These are phyloP conservation scores for Araneus ventricosus DNA, from an alignment of 1,140 invertebrate genomes.

Conservation along the genomic window DNA sequence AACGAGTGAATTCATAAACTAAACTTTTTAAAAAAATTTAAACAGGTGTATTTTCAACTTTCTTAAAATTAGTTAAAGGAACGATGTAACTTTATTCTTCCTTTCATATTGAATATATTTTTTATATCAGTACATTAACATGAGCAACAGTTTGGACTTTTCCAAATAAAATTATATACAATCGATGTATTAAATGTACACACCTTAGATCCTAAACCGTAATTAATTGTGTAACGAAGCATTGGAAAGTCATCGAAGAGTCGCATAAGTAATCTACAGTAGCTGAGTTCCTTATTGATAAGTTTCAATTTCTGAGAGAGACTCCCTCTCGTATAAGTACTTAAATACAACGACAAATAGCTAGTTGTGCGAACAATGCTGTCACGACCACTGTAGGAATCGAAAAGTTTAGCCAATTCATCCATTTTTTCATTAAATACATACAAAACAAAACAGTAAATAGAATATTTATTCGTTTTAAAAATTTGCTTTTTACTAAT, in stretches of 20 bases:
- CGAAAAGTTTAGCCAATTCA: background rate
- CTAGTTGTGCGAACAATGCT: constrained; percentile 50
- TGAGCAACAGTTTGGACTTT: too few relatives aligned
- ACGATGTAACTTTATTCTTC: too few relatives aligned
- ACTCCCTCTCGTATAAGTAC: constrained; percentile 35
- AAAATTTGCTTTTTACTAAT: too few relatives aligned
- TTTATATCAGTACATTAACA: too few relatives aligned
- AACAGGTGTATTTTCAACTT: too few relatives aligned
- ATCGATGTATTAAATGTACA: background rate
- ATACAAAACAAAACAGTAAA: too few relatives aligned
- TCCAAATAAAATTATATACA: too few relatives aligned
- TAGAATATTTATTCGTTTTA: too few relatives aligned
- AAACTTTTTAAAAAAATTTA: too few relatives aligned
- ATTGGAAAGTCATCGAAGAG: constrained; percentile 65
- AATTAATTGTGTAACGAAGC: constrained; percentile 50
- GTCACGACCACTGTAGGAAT: constrained; percentile 41
- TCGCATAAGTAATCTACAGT: constrained; percentile 49
- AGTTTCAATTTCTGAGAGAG: constrained; percentile 43
- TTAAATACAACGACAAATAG: constrained; percentile 55
- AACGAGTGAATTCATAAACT: too few relatives aligned
- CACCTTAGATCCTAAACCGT: constrained; percentile 51
- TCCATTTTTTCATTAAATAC: constrained; percentile 35
- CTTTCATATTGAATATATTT: too few relatives aligned
- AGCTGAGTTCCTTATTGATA: constrained; percentile 48
- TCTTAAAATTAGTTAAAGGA: too few relatives aligned